phyloP scores from a whole-genome alignment of 1,140 invertebrate genomes.

The Heliconius congener region DNA sequence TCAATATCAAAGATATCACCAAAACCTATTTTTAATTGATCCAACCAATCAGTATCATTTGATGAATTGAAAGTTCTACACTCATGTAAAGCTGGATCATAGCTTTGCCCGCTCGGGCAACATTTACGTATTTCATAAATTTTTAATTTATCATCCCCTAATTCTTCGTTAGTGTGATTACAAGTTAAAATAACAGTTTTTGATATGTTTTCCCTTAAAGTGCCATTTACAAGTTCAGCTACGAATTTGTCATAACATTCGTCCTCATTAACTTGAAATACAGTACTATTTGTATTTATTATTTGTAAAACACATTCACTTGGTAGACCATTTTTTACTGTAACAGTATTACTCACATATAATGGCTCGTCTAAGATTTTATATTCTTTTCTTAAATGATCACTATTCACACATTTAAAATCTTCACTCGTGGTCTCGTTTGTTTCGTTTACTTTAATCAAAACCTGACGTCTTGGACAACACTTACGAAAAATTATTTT shows the following conservation, averaged over 20 bases:
- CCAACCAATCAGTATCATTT: slow-evolving; percentile 45
- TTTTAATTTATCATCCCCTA: slow-evolving; percentile 38
- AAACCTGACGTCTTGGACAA: slow-evolving; percentile 54
- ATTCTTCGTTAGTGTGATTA: slow-evolving; percentile 46
- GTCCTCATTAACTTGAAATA: slow-evolving; percentile 40
- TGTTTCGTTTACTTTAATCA: slow-evolving; percentile 54
- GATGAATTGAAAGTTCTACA: slow-evolving; percentile 46
- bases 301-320: slow-evolving; percentile 51
- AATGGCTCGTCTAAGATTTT: slow-evolving; percentile 52
- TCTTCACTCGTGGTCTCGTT: slow-evolving; percentile 42
- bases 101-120: slow-evolving; percentile 58
- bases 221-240: slow-evolving; percentile 55
- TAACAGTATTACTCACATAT: slow-evolving; percentile 49
- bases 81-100: slow-evolving; percentile 51
- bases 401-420: slow-evolving; percentile 56
- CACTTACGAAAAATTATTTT: slow-evolving; percentile 62
- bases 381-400: slow-evolving; percentile 41
- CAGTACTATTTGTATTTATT: slow-evolving; percentile 37
- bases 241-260: slow-evolving; percentile 63
- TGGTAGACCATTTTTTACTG: slow-evolving; percentile 56
- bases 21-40: slow-evolving; percentile 43
- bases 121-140: slow-evolving; percentile 62
- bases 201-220: slow-evolving; percentile 57
- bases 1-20: slow-evolving; percentile 59
- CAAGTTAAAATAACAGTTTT: slow-evolving; percentile 63